Evolutionary conservation across 2,888 invertebrate genomes (phyloP).

Genomic region (Luperina testacea): DNA sequence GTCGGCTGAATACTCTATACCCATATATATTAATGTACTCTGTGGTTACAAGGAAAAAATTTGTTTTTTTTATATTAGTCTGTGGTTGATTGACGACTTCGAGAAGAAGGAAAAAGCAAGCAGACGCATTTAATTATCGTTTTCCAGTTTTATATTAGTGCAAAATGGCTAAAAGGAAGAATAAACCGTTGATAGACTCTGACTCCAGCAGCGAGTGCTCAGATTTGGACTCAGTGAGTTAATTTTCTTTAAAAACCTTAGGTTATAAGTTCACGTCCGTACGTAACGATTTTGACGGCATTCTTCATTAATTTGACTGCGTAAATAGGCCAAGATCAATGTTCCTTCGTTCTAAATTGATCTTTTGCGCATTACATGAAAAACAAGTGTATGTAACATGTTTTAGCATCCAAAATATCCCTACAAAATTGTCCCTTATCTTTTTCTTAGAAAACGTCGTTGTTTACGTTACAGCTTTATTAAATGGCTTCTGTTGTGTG

Average conservation of each 20-base stretch:
- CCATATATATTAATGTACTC: too few relatives aligned
- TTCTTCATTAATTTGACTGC: constrained; percentile 82
- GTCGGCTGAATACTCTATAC: too few relatives aligned
- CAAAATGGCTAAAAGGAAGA: constrained; percentile 95
- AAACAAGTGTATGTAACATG: constrained; percentile 46
- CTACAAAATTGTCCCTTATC: constrained; percentile 53
- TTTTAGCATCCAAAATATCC: constrained; percentile 35
- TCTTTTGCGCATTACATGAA: constrained; percentile 73
- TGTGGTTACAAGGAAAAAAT: constrained; percentile 29
- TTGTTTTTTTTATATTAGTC: constrained; percentile 55
- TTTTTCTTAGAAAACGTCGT: constrained; percentile 62
- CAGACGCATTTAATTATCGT: constrained; percentile 71
- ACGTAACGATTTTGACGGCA: constrained; percentile 78
- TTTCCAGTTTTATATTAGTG: constrained; percentile 64
- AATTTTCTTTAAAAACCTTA: constrained; percentile 69
- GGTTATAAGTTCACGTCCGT: constrained; percentile 76
- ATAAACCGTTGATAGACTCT: constrained; percentile 95
- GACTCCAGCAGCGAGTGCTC: constrained; percentile 95
- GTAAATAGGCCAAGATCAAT: constrained; percentile 86
- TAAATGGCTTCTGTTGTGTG: constrained; percentile 67
- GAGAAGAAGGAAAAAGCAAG: constrained; percentile 69
- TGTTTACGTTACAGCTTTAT: constrained; percentile 68
- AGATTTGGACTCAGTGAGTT: constrained; percentile 95
- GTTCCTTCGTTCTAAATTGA: constrained; percentile 76
- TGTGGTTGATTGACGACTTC: constrained; percentile 71